Conservation (phyloP, 2,797 vertebrate genomes). For the Sternarchorhynchus goeldii region DNA sequence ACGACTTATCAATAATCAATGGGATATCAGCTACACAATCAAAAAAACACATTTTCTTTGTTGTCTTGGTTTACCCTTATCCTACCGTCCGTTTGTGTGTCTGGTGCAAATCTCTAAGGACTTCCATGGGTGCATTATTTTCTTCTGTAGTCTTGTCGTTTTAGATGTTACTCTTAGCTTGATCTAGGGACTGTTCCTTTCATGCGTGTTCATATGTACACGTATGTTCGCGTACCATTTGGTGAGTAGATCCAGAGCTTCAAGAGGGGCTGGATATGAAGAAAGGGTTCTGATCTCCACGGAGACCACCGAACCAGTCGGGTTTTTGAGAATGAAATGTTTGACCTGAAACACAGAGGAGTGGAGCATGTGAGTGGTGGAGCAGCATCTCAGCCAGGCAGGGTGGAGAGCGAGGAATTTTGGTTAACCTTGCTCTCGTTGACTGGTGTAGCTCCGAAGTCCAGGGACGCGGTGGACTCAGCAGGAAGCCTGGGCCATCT, state of each 20-base stretch:
- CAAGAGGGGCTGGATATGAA: constrained; percentile 85
- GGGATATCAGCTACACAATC: too few species aligned
- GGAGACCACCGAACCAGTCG: constrained; percentile 85
- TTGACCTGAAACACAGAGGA: constrained; percentile 77
- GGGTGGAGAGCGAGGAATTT: neutral
- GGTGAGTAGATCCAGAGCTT: constrained; percentile 83
- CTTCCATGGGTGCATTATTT: too few species aligned
- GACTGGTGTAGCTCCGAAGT: constrained; percentile 90
- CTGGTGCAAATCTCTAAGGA: too few species aligned
- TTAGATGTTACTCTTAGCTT: neutral
- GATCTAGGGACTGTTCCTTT: neutral
- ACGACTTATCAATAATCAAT: too few species aligned
- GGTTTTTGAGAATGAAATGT: constrained; percentile 88
- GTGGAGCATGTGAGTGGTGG: neutral
- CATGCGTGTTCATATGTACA: too few species aligned
- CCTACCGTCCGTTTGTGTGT: too few species aligned
- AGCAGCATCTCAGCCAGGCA: neutral
- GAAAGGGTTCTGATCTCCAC: constrained; percentile 89
- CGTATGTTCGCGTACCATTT: constrained; percentile 82
- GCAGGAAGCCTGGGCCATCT: constrained; percentile 84
- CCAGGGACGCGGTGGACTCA: constrained; percentile 77
- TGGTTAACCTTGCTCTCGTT: constrained; percentile 85
- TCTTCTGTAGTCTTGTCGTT: too few species aligned
- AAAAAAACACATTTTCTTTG: too few species aligned
- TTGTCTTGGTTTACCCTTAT: too few species aligned